phyloP scores from a whole-genome alignment of 2,113 vertebrate genomes.

The Myxocyprinus asiaticus region DNA sequence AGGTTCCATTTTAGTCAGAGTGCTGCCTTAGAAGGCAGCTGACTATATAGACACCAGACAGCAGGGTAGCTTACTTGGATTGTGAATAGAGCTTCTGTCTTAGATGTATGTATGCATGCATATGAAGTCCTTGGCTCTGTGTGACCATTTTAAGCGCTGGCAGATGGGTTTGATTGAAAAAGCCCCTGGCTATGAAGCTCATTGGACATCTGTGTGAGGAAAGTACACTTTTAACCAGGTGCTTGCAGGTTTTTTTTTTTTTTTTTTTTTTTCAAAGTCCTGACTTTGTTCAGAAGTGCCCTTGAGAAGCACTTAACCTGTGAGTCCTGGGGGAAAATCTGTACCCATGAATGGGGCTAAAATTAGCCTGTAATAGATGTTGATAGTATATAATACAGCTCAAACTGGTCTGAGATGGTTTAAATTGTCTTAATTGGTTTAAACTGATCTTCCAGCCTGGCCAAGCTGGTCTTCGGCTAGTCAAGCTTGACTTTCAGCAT shows the following conservation, averaged over 20 bases:
- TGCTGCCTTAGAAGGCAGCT: background rate
- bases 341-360: conserved; percentile 29
- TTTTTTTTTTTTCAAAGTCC: conserved; percentile 11
- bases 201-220: conserved; percentile 33
- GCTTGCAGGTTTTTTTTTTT: conserved; percentile 18
- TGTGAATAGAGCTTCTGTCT: background rate
- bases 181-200: conserved; percentile 39
- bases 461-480: too few relatives aligned
- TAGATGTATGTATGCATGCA: too few relatives aligned
- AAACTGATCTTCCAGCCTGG: too few relatives aligned
- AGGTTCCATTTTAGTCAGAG: too few relatives aligned
- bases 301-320: conserved; percentile 49
- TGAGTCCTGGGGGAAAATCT: background rate
- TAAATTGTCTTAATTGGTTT: too few relatives aligned
- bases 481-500: too few relatives aligned
- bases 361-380: conserved; percentile 40
- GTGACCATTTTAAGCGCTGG: conserved; percentile 13
- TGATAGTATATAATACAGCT: background rate
- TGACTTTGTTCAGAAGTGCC: conserved; percentile 41
- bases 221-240: conserved; percentile 30
- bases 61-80: background rate
- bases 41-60: background rate
- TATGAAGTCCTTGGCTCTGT: background rate
- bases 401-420: too few relatives aligned
- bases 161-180: conserved; percentile 45